Evolutionary conservation across 2,797 vertebrate species (phyloP).

Genomic region (Notamacropus eugenii): DNA sequence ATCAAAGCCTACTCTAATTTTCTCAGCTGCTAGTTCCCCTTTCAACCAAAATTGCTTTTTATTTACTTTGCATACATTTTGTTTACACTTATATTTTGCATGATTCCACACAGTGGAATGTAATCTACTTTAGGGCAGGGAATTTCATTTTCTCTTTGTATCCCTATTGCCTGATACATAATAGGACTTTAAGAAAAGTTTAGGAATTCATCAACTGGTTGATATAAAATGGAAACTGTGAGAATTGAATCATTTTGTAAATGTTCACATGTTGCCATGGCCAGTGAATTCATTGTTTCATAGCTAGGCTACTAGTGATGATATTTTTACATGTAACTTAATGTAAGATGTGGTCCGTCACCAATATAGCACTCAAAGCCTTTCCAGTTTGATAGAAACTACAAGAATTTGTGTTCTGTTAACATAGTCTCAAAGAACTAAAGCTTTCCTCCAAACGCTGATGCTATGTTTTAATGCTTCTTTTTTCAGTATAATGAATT

Average conservation of each 20-base stretch:
- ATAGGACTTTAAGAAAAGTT: background rate
- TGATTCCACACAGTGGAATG: background rate
- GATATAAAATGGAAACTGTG: background rate
- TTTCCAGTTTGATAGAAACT: background rate
- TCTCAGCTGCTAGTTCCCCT: background rate
- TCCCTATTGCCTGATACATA: background rate
- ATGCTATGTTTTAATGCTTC: background rate
- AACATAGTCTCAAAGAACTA: background rate
- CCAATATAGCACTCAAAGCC: background rate
- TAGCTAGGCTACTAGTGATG: background rate
- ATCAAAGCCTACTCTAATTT: background rate
- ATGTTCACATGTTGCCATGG: background rate
- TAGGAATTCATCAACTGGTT: background rate
- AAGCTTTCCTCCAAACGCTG: background rate
- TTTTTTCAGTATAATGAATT: background rate
- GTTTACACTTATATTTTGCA: background rate
- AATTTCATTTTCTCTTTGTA: background rate
- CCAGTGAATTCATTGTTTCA: background rate
- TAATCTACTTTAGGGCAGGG: background rate
- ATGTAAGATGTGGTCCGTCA: background rate
- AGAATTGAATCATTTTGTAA: background rate
- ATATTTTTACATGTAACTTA: background rate
- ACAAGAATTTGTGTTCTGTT: background rate
- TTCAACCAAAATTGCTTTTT: background rate
- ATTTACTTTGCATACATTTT: background rate